Conservation (phyloP, 1,140 invertebrate genomes). For the Nixonia krombeini region DNA sequence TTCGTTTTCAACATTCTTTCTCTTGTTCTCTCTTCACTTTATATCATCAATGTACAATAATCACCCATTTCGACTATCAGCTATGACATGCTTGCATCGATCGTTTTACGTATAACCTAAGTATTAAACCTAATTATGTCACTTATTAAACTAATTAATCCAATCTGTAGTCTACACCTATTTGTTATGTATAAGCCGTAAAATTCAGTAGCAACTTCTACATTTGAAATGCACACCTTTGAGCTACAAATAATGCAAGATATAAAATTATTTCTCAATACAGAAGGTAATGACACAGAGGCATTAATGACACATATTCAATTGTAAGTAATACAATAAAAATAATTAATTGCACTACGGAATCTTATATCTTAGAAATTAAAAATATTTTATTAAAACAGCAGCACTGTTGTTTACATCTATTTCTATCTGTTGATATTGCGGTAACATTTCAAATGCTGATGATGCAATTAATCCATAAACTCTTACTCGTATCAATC, state of each 20-base stretch:
- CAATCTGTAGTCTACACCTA: slow-evolving; percentile 39
- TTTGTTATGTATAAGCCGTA: slow-evolving; percentile 42
- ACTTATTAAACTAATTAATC: too few species aligned
- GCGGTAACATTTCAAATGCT: slow-evolving; percentile 6
- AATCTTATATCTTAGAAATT: too few species aligned
- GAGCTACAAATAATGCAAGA: too few species aligned
- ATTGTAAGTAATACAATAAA: too few species aligned
- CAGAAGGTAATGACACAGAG: too few species aligned
- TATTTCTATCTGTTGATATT: too few species aligned
- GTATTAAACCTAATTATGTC: slow-evolving; percentile 34
- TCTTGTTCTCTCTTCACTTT: slow-evolving; percentile 18
- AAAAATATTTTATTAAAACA: too few species aligned
- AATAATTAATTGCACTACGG: too few species aligned
- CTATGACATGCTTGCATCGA: slow-evolving; percentile 31
- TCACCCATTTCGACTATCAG: slow-evolving; percentile 20
- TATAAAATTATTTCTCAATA: too few species aligned
- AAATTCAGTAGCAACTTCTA: slow-evolving; percentile 14
- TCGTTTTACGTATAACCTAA: slow-evolving; percentile 42
- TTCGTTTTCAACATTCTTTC: background rate
- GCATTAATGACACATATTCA: too few species aligned
- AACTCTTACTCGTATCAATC: slow-evolving; percentile 25
- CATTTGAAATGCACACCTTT: slow-evolving; percentile 3
- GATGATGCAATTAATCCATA: slow-evolving; percentile 16
- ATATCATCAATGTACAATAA: slow-evolving; percentile 20
- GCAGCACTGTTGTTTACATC: too few species aligned